These are phyloP conservation scores for Xiphydria camelus DNA, from an alignment of 2,888 invertebrate species.

Conservation along the genomic window DNA sequence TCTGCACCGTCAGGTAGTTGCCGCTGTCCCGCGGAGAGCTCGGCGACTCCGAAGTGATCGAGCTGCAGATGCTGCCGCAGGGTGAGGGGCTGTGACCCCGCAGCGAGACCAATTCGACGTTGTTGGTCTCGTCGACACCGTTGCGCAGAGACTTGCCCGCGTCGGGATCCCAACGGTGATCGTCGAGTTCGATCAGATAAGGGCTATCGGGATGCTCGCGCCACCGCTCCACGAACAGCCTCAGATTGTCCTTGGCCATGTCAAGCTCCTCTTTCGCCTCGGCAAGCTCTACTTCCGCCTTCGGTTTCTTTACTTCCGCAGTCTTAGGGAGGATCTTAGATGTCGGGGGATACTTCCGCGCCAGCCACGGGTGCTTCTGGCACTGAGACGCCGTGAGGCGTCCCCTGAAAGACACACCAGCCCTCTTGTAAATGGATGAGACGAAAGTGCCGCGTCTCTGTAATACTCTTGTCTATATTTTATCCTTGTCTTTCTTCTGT, in stretches of 20 bases:
- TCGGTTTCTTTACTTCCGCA: constrained; percentile 35
- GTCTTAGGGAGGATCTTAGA: constrained; percentile 45
- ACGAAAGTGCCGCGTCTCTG: constrained; percentile 6
- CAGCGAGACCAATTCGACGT: constrained; percentile 49
- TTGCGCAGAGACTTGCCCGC: neutral
- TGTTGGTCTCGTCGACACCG: constrained; percentile 12
- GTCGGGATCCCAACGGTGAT: neutral
- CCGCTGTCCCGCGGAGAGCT: constrained; percentile 3
- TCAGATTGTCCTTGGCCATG: constrained; percentile 81
- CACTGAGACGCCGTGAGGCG: constrained; percentile 84
- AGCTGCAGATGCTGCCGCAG: constrained; percentile 73
- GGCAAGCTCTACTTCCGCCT: constrained; percentile 24
- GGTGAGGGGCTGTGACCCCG: constrained; percentile 80
- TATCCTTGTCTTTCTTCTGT: constrained; percentile 7
- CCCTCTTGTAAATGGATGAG: constrained; percentile 10
- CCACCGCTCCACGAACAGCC: constrained; percentile 85
- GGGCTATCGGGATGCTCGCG: constrained; percentile 87
- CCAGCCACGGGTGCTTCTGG: constrained; percentile 86
- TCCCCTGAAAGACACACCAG: constrained; percentile 65
- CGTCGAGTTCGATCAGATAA: constrained; percentile 70
- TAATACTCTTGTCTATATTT: constrained; percentile 10
- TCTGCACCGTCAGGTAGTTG: neutral
- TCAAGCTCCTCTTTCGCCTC: constrained; percentile 62
- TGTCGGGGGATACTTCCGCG: constrained; percentile 59
- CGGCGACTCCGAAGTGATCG: constrained; percentile 46